Evolutionary conservation across 2,113 vertebrate genomes (phyloP).

Genomic region (Spermophilus dauricus): DNA sequence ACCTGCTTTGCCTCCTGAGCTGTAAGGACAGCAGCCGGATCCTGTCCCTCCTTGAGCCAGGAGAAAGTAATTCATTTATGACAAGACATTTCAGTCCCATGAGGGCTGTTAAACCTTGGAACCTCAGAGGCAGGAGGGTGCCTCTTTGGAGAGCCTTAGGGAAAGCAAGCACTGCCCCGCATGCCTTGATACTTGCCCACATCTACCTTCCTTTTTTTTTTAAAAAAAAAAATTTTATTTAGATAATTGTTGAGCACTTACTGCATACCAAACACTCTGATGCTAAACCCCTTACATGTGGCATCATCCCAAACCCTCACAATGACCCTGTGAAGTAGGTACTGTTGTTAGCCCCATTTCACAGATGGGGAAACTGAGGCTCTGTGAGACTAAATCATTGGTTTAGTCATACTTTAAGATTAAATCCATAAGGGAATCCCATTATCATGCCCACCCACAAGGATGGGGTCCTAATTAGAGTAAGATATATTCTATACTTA

Average conservation of each 20-base stretch:
- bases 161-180: not conserved
- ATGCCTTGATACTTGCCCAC: not conserved
- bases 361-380: slow-evolving; percentile 16
- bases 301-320: not conserved
- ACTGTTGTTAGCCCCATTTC: not conserved
- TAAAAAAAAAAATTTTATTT: not conserved
- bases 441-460: too few species aligned
- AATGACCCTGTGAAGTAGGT: not conserved
- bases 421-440: not conserved
- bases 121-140: not conserved
- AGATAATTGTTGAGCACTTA: not conserved
- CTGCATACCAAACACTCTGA: not conserved
- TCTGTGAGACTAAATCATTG: not conserved
- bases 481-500: too few species aligned
- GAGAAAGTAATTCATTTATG: slow-evolving; percentile 73
- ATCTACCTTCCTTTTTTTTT: not conserved
- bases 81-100: slow-evolving; percentile 68
- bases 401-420: slow-evolving; percentile 27
- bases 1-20: slow-evolving; percentile 6
- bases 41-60: slow-evolving; percentile 36
- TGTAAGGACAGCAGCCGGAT: not conserved
- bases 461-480: too few species aligned
- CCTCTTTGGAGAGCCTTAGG: not conserved
- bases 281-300: not conserved
- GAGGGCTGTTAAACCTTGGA: slow-evolving; percentile 79